Percentiles rank a stretch among this genome's conserved stretches.
Conservation (phyloP, 2,113 vertebrate genomes). For the Gasterosteus aculeatus region DNA sequence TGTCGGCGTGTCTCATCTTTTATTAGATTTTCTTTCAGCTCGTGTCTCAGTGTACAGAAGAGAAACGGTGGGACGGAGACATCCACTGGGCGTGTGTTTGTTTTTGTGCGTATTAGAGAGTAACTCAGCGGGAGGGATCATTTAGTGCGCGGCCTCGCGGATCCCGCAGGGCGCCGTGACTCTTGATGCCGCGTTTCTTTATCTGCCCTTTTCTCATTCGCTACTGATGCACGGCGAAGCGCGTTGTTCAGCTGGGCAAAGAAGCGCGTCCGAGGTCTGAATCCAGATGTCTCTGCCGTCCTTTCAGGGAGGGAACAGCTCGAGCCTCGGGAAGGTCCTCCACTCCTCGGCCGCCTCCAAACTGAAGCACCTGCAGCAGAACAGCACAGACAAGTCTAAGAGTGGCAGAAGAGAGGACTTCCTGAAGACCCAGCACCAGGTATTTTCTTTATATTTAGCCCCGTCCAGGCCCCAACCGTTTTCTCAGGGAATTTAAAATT, state of each 20-base stretch:
- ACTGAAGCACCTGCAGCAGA: constrained; percentile 91
- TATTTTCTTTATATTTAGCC: constrained; percentile 60
- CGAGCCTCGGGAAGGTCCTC: constrained; percentile 85
- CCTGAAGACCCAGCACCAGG: constrained; percentile 94
- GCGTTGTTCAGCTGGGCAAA: too few relatives aligned
- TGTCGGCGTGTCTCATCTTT: constrained; percentile 18
- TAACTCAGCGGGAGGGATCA: constrained; percentile 51
- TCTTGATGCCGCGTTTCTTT: constrained; percentile 41
- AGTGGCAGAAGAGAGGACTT: constrained; percentile 91
- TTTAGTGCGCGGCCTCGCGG: constrained; percentile 39
- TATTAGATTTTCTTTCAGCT: constrained; percentile 37
- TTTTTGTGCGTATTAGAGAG: constrained; percentile 42
- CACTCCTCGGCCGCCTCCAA: constrained; percentile 87
- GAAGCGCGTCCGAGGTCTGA: constrained; percentile 18
- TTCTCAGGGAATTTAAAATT: not conserved
- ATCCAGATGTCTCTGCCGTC: constrained; percentile 22
- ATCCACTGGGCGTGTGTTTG: constrained; percentile 36
- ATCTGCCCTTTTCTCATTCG: constrained; percentile 39
- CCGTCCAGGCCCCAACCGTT: not conserved
- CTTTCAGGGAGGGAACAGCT: constrained; percentile 69
- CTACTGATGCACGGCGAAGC: constrained; percentile 36
- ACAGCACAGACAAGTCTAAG: constrained; percentile 92
- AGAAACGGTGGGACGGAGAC: constrained; percentile 40
- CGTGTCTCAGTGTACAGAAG: constrained; percentile 43
- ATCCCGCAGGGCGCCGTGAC: constrained; percentile 30